Conservation (phyloP, 2,113 vertebrate species). For the Onychostruthus taczanowskii region DNA sequence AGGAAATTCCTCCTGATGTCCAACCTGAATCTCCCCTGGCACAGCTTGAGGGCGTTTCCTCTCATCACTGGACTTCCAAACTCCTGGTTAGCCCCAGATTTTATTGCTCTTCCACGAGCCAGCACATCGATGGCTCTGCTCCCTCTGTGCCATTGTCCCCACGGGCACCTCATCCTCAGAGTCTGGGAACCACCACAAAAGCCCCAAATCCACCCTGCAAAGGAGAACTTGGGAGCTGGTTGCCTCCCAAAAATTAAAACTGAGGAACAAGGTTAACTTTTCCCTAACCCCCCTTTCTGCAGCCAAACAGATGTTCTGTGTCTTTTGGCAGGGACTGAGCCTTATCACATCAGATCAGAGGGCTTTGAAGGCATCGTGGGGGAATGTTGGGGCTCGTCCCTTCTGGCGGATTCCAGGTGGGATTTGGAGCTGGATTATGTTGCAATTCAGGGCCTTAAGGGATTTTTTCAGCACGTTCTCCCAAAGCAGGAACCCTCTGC, state of each 20-base stretch:
- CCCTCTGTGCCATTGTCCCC: rapidly evolving
- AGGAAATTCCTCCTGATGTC: neutral
- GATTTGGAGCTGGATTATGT: conserved; percentile 11
- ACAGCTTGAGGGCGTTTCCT: rapidly evolving
- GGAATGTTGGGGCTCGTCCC: neutral
- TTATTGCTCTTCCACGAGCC: neutral
- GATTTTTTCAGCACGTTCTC: neutral
- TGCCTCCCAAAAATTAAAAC: neutral
- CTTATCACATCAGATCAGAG: conserved; percentile 2
- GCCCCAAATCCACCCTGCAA: rapidly evolving
- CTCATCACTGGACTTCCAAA: neutral
- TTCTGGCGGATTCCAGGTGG: conserved; percentile 28
- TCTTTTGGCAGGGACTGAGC: neutral
- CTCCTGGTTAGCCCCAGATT: neutral
- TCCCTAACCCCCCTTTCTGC: neutral
- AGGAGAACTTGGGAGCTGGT: rapidly evolving
- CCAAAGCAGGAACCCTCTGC: neutral
- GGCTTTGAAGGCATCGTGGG: neutral
- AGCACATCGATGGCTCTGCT: rapidly evolving
- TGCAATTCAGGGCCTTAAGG: neutral
- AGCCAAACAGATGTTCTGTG: neutral
- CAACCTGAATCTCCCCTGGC: neutral
- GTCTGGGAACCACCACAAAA: neutral
- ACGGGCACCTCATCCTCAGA: neutral
- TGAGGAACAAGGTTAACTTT: neutral